Percentiles rank a stretch among this genome's conserved stretches.
phyloP scores from a whole-genome alignment of 2,888 invertebrate genomes.

The Lasius platythorax region DNA sequence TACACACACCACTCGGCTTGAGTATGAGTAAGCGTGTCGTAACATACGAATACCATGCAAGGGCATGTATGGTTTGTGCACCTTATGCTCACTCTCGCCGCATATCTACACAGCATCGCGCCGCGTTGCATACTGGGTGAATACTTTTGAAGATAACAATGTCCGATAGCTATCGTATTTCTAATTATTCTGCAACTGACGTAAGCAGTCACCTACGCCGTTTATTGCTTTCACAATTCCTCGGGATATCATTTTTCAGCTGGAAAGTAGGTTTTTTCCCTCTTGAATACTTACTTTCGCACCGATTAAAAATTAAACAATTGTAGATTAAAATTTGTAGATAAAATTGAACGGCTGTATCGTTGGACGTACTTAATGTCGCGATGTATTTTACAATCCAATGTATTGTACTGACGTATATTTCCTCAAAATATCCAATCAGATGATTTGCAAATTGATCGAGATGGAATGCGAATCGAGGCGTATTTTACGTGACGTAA shows the following conservation, averaged over 20 bases:
- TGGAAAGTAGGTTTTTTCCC: not conserved
- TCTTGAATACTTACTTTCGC: not conserved
- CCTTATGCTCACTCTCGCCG: slow-evolving; percentile 74
- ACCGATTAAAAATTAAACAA: not conserved
- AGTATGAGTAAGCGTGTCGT: slow-evolving; percentile 63
- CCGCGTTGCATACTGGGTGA: slow-evolving; percentile 73
- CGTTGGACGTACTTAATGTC: not conserved
- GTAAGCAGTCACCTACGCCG: not conserved
- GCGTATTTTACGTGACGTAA: not conserved
- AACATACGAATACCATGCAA: slow-evolving; percentile 72
- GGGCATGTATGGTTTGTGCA: slow-evolving; percentile 76
- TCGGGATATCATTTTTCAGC: not conserved
- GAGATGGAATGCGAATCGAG: slow-evolving; percentile 4
- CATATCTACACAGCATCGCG: slow-evolving; percentile 74
- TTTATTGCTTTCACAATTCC: not conserved
- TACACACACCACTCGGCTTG: slow-evolving; percentile 21
- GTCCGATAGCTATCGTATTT: slow-evolving; percentile 54
- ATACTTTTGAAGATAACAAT: slow-evolving; percentile 61
- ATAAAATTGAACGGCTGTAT: not conserved
- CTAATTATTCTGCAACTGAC: slow-evolving; percentile 24
- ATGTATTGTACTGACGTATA: not conserved
- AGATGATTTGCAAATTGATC: not conserved
- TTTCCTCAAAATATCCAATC: not conserved
- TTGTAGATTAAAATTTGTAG: not conserved
- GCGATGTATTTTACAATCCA: not conserved